Conservation (phyloP, 2,888 invertebrate genomes). For the Listrodromus nycthemerus region DNA sequence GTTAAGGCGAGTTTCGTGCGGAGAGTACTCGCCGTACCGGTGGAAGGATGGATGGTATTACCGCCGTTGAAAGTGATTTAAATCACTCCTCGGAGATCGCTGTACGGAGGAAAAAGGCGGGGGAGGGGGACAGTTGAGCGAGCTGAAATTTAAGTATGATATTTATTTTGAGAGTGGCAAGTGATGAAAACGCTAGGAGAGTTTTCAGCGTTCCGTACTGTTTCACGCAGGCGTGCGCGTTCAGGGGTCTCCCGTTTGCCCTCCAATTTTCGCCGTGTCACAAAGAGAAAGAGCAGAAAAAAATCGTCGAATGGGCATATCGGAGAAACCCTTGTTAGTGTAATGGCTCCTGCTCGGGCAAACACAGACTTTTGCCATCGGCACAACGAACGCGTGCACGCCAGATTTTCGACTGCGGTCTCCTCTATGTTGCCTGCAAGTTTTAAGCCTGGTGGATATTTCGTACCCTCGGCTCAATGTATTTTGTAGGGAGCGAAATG, state of each 20-base stretch:
- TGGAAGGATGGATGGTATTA: conserved; percentile 62
- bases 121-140: conserved; percentile 11
- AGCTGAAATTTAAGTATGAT: conserved; percentile 68
- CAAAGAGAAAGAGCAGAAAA: conserved; percentile 52
- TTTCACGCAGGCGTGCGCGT: background rate
- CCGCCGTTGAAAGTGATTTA: conserved; percentile 71
- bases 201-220: conserved; percentile 43
- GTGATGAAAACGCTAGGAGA: conserved; percentile 69
- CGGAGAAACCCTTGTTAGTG: conserved; percentile 34
- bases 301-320: conserved; percentile 59
- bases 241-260: conserved; percentile 2
- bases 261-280: conserved; percentile 46
- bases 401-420: conserved; percentile 31
- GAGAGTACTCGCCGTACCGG: conserved; percentile 10
- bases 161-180: conserved; percentile 71
- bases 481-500: conserved; percentile 21
- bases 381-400: conserved; percentile 45
- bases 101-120: conserved; percentile 43
- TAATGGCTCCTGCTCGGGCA: too few species aligned
- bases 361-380: conserved; percentile 7
- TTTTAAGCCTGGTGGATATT: background rate
- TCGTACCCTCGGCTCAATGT: conserved; percentile 13
- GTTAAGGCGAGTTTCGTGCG: conserved; percentile 4
- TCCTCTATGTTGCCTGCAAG: background rate
- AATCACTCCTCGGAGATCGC: conserved; percentile 66